Base-by-base conservation (phyloP, 2,797 vertebrate species). In the Pangasius sanitwongsei region DNA sequence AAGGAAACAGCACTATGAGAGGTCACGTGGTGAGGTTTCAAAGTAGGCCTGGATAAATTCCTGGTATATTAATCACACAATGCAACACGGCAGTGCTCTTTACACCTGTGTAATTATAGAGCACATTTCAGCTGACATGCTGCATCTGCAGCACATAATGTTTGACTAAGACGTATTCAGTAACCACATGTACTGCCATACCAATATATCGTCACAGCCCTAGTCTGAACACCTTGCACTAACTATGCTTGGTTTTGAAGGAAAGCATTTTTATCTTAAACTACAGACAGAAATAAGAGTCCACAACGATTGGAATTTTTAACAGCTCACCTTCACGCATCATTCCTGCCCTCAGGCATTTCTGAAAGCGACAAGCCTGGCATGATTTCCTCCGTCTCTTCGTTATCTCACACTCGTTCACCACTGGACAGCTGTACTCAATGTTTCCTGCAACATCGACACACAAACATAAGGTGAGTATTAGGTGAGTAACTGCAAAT, bases 321-420 rank as follows among this genome's bases (percentile, higher is more conserved):
- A 63, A 61, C 25, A 44, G n/a, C 94, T 7, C 70, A 96, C 96
- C 96, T 89, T 97, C 96, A 82, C 94, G 94, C 95, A 97, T 95
- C 96, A 96, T 96, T 5, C 96, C 96, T 0, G 95, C 96, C 77
- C 93, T 94, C 37, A 96, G 95, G 90, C 96, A 96, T 82, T 97
- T 97, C 87, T 93, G 94, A 92, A 96, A 96, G 93, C 96, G 96
- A 15, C 96, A 97, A 2, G 96, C 95, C 93, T 97, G 96, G 41
- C 96, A 97, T 1, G 96, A 95, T 85, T 96, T 97, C 93, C 96
- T 93, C 87, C 96, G 87, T 13, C 95, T 87, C 87, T 97, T 97
- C 2, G 95, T 97, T 90, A 97, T 95, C 93, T 97, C 96, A 75
- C 96, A 97, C 72, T 95, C 93, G 9, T 95, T 96, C 83, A 89